phyloP scores from a whole-genome alignment of 2,888 invertebrate species.

The Coenonympha arcania region DNA sequence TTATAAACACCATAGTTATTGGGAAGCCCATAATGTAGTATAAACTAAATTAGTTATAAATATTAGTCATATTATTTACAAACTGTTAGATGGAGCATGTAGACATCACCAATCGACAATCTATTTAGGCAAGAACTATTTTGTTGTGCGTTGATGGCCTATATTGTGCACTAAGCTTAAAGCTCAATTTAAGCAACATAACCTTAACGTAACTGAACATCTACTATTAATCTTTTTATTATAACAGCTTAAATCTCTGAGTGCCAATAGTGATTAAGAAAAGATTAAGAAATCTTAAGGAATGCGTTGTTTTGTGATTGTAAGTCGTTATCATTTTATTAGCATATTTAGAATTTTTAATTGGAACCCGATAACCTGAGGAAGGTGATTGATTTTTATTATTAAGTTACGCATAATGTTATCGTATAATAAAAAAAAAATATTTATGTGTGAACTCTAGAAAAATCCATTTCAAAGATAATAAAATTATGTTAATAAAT shows the following conservation, averaged over 20 bases:
- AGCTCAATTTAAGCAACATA: not conserved
- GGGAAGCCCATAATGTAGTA: too few species aligned
- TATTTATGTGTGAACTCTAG: not conserved
- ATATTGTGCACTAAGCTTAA: not conserved
- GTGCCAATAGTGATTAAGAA: constrained; percentile 14
- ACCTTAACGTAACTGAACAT: too few species aligned
- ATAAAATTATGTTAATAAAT: not conserved
- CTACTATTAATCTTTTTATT: not conserved
- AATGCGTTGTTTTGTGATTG: not conserved
- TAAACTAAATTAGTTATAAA: too few species aligned
- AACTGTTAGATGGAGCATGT: too few species aligned
- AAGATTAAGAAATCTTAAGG: not conserved
- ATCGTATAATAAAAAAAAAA: not conserved
- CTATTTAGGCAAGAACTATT: too few species aligned
- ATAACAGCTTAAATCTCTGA: constrained; percentile 1
- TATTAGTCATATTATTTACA: too few species aligned
- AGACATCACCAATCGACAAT: too few species aligned
- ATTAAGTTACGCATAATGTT: not conserved
- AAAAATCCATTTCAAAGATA: too few species aligned
- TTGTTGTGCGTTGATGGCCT: too few species aligned
- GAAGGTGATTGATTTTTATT: constrained; percentile 2
- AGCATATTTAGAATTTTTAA: constrained; percentile 1
- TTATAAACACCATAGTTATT: too few species aligned
- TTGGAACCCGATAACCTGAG: constrained; percentile 2
- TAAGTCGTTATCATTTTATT: constrained; percentile 1